Conservation (phyloP, 2,888 invertebrate species). For the Bellardia pandia region DNA sequence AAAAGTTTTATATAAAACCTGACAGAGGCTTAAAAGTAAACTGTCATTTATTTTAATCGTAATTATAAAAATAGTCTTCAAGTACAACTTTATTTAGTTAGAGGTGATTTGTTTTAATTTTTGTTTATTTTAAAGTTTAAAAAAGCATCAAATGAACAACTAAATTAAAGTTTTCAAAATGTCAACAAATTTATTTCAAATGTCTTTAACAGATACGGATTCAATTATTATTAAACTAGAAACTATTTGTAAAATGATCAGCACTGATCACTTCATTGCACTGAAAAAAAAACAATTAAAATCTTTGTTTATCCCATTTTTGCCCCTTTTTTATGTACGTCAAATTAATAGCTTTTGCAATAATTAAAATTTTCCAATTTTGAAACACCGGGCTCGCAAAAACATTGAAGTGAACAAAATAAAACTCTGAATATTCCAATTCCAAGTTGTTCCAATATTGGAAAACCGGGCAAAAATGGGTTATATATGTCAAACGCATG, state of each 20-base stretch:
- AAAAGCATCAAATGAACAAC: conserved; percentile 41
- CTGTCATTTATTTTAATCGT: not conserved
- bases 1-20: not conserved
- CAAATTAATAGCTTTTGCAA: not conserved
- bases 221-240: not conserved
- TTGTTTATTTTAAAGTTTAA: not conserved
- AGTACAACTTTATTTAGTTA: not conserved
- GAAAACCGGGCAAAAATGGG: no score
- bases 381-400: no score
- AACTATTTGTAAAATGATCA: not conserved
- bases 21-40: not conserved
- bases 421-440: no score
- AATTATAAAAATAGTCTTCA: not conserved
- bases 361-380: no score
- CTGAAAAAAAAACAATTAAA: not conserved
- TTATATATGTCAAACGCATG: no score
- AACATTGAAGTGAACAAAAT: no score
- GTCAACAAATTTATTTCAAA: conserved; percentile 41
- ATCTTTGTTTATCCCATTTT: not conserved
- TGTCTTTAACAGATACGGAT: conserved; percentile 2
- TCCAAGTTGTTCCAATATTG: no score
- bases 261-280: not conserved
- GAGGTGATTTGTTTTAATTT: not conserved
- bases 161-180: conserved; percentile 45
- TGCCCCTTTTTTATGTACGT: no score